Percentiles rank a stretch among this genome's conserved stretches.
Conservation (phyloP, 1,140 invertebrate genomes). For the Drosophila repleta region DNA sequence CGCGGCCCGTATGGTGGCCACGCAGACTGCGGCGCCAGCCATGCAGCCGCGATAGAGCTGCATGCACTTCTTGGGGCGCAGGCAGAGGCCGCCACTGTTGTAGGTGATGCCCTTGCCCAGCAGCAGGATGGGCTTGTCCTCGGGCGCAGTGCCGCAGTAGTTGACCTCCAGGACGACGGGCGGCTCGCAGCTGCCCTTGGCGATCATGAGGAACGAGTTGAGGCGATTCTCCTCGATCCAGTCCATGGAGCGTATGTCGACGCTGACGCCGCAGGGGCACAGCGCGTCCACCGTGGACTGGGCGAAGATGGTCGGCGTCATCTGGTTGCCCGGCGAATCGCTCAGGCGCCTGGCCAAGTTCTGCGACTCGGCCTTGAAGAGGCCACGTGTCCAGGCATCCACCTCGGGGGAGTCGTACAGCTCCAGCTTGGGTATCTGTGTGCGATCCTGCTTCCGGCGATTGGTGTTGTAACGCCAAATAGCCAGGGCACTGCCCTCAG, state of each 20-base stretch:
- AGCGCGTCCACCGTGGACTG: conserved; percentile 85
- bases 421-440: conserved; percentile 84
- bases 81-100: conserved; percentile 90
- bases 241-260: conserved; percentile 88
- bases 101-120: conserved; percentile 75
- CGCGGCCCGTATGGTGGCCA: conserved; percentile 70
- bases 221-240: conserved; percentile 75
- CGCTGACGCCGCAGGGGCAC: conserved; percentile 86
- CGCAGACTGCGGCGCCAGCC: conserved; percentile 84
- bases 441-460: conserved; percentile 85
- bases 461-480: conserved; percentile 88
- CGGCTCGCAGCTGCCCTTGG: conserved; percentile 90
- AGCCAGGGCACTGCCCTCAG: conserved; percentile 88
- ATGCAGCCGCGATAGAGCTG: conserved; percentile 95
- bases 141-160: conserved; percentile 73
- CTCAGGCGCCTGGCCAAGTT: conserved; percentile 91
- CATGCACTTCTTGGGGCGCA: conserved; percentile 91
- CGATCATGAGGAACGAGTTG: conserved; percentile 89
- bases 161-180: conserved; percentile 81
- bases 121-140: conserved; percentile 72
- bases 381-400: conserved; percentile 89
- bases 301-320: conserved; percentile 94
- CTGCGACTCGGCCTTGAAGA: conserved; percentile 91
- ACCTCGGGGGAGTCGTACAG: conserved; percentile 84
- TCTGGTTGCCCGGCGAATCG: conserved; percentile 93